Percentiles rank a stretch among this genome's conserved stretches.
Evolutionary conservation across 2,113 vertebrate genomes (phyloP).

Genomic region (Lutjanus erythropterus): DNA sequence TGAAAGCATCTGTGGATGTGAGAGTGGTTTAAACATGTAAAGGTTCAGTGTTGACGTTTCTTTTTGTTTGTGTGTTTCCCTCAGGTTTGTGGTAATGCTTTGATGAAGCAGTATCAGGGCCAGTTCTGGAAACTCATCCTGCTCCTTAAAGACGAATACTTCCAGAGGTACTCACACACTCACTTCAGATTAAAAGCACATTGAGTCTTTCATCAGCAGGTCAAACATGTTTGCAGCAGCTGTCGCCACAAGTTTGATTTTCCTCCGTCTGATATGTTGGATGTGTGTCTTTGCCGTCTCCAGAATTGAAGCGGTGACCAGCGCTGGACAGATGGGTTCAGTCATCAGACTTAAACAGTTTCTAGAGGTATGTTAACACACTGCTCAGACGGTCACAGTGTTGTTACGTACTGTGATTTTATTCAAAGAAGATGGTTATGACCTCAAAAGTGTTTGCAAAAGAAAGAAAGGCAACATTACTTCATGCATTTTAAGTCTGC

Average conservation of each 20-base stretch:
- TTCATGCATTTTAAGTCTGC: background rate
- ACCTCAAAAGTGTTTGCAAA: background rate
- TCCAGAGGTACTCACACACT: conserved; percentile 62
- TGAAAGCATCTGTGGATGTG: background rate
- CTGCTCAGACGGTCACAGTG: too few species aligned
- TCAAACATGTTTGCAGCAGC: background rate
- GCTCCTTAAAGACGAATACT: conserved; percentile 73
- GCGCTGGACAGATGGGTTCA: conserved; percentile 73
- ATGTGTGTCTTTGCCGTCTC: background rate
- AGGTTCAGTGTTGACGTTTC: background rate
- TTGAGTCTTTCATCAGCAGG: background rate
- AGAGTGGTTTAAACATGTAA: background rate
- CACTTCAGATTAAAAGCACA: background rate
- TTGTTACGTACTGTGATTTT: background rate
- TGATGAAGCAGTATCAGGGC: conserved; percentile 71
- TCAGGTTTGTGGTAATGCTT: conserved; percentile 72
- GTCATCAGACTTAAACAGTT: conserved; percentile 77
- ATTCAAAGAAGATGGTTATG: background rate
- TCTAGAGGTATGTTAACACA: conserved; percentile 53
- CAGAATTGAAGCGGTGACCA: conserved; percentile 75
- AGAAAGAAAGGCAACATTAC: background rate
- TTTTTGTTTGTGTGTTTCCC: background rate
- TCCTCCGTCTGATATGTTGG: background rate
- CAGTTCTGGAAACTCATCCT: conserved; percentile 81
- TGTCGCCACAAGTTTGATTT: rapidly evolving